A percentile compares a stretch with the other conserved stretches of the same genome.
phyloP scores from a whole-genome alignment of 2,888 invertebrate species.

The Sminthurinus aureus region DNA sequence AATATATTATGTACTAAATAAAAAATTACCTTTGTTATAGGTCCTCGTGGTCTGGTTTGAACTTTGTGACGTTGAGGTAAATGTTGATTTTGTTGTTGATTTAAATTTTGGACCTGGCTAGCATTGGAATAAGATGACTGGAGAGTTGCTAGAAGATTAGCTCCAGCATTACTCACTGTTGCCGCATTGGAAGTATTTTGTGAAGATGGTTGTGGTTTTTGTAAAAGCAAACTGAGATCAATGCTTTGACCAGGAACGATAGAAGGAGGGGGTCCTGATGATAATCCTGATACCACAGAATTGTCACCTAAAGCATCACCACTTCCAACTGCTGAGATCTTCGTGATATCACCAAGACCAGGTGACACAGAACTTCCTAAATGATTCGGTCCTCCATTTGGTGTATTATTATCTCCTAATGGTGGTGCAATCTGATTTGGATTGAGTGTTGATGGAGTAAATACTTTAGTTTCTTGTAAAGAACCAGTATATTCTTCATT shows the following conservation, averaged over 20 bases:
- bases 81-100: slow-evolving; percentile 39
- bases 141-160: slow-evolving; percentile 56
- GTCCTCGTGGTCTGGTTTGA: slow-evolving; percentile 50
- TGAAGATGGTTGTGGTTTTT: slow-evolving; percentile 40
- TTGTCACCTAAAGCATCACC: slow-evolving; percentile 44
- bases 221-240: slow-evolving; percentile 54
- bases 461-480: slow-evolving; percentile 91
- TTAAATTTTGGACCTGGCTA: slow-evolving; percentile 27
- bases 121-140: slow-evolving; percentile 49
- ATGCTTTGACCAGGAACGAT: slow-evolving; percentile 58
- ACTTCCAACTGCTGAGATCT: slow-evolving; percentile 48
- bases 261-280: slow-evolving; percentile 24
- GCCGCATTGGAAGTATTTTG: slow-evolving; percentile 49
- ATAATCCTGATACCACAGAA: slow-evolving; percentile 16
- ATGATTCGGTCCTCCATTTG: slow-evolving; percentile 53
- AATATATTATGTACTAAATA: background rate
- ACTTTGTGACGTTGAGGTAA: slow-evolving; percentile 58
- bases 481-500: slow-evolving; percentile 95
- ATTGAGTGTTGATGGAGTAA: slow-evolving; percentile 66
- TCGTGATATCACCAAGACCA: slow-evolving; percentile 27
- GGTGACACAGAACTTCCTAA: slow-evolving; percentile 28
- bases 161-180: slow-evolving; percentile 53
- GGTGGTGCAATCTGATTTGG: slow-evolving; percentile 48
- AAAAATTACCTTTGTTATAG: slow-evolving; percentile 48
- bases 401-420: slow-evolving; percentile 51